Conservation (phyloP, 2,797 vertebrate species). For the Meriones psammophilus region DNA sequence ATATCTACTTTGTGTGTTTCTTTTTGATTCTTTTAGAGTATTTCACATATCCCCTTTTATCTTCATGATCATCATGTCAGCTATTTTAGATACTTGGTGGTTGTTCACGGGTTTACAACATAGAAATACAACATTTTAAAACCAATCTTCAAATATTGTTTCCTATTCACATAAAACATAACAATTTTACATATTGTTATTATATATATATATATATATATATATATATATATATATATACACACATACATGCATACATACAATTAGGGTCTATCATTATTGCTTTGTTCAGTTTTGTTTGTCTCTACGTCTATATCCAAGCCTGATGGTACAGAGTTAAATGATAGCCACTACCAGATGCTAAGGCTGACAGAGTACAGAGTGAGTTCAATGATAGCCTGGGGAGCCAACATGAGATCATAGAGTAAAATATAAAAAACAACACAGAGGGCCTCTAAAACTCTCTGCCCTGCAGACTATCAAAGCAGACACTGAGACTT, state of each 20-base stretch:
- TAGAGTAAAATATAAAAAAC: neutral
- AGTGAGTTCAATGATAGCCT: neutral
- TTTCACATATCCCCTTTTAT: neutral
- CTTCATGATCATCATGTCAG: neutral
- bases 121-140: neutral
- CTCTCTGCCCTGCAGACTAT: too few relatives aligned
- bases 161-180: neutral
- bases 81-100: neutral
- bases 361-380: neutral
- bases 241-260: too few relatives aligned
- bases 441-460: too few relatives aligned
- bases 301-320: neutral
- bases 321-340: neutral
- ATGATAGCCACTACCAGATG: neutral
- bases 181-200: too few relatives aligned
- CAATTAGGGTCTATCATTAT: neutral
- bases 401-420: neutral
- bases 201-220: neutral
- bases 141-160: neutral
- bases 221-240: neutral
- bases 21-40: neutral
- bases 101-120: neutral
- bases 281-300: constrained; percentile 39
- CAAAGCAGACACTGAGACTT: too few relatives aligned
- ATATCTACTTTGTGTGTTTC: neutral